Conservation (phyloP, 2,888 invertebrate species). For the Panopea generosa region DNA sequence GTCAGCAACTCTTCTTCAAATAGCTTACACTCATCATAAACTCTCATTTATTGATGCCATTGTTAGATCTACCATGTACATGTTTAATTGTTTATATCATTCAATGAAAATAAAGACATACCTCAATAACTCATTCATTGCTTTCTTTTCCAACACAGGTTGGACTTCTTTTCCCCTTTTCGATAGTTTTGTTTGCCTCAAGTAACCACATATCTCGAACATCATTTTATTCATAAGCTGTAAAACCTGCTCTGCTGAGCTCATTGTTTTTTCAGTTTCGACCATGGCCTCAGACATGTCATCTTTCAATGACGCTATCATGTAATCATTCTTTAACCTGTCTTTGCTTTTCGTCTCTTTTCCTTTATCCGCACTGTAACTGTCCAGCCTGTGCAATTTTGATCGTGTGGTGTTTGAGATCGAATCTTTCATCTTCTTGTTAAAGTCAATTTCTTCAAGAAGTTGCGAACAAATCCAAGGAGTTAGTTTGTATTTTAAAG, state of each 20-base stretch:
- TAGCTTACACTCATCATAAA: too few species aligned
- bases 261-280: constrained; percentile 21
- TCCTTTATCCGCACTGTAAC: not conserved
- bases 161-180: not conserved
- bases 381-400: constrained; percentile 7
- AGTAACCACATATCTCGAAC: constrained; percentile 32
- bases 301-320: constrained; percentile 5
- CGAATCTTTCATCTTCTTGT: not conserved
- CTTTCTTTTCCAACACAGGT: not conserved
- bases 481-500: constrained; percentile 7
- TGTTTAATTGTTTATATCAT: too few species aligned
- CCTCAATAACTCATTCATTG: constrained; percentile 12
- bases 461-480: constrained; percentile 1
- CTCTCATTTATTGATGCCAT: too few species aligned
- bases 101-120: constrained; percentile 22
- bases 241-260: constrained; percentile 6
- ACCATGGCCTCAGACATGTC: constrained; percentile 18
- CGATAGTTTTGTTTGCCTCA: constrained; percentile 19
- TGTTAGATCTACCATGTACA: too few species aligned
- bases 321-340: constrained; percentile 2
- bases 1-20: too few species aligned
- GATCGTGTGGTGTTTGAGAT: constrained; percentile 10
- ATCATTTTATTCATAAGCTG: constrained; percentile 33
- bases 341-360: not conserved
- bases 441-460: not conserved